These are phyloP conservation scores for Ursus arctos DNA, from an alignment of 2,113 vertebrate species.

Conservation along the genomic window DNA sequence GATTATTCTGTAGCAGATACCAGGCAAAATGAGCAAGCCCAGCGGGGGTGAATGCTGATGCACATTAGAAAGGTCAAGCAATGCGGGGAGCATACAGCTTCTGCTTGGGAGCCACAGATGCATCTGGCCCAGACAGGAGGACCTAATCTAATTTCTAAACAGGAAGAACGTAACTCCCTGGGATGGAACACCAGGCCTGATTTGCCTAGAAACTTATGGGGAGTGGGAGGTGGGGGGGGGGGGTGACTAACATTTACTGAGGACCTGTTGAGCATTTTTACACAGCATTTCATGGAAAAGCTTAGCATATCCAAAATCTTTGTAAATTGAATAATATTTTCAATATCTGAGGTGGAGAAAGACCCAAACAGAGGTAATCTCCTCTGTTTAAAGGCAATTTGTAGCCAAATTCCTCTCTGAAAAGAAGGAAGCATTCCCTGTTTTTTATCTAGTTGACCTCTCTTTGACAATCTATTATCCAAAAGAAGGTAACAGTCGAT, in stretches of 20 bases:
- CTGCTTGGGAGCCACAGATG: neutral
- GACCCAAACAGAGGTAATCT: neutral
- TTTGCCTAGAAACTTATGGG: neutral
- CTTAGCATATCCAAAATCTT: neutral
- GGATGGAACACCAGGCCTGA: neutral
- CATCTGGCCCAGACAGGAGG: neutral
- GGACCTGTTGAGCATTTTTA: neutral
- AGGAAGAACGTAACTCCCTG: neutral
- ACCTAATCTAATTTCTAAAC: neutral
- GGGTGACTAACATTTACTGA: neutral
- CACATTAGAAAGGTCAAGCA: neutral
- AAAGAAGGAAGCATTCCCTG: neutral
- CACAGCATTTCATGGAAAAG: neutral
- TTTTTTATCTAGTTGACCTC: neutral
- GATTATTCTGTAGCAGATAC: neutral
- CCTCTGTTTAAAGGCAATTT: neutral
- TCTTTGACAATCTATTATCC: neutral
- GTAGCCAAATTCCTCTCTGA: constrained; percentile 13
- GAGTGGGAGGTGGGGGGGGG: no score
- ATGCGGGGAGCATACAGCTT: neutral
- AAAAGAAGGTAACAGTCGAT: neutral
- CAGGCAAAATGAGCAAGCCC: neutral
- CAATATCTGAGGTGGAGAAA: neutral
- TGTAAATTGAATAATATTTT: neutral
- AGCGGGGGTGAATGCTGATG: neutral